These are phyloP conservation scores for Drosophila heteroneura DNA, from an alignment of 2,888 invertebrate species.

Conservation along the genomic window DNA sequence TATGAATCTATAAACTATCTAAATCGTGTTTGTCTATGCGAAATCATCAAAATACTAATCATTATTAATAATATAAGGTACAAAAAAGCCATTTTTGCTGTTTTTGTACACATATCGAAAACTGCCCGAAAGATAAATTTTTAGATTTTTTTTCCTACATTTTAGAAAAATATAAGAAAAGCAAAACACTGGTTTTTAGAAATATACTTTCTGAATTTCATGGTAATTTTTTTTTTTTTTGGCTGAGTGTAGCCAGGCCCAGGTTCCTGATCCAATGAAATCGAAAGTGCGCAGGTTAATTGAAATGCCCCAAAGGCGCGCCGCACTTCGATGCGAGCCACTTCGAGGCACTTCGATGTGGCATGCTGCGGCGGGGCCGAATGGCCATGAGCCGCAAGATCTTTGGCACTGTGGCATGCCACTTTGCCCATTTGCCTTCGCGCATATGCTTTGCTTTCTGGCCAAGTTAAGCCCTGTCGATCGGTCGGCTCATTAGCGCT, in stretches of 20 bases:
- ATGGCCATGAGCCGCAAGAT: constrained; percentile 55
- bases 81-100: background rate
- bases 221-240: background rate
- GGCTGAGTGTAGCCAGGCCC: constrained; percentile 4
- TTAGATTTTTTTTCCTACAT: background rate
- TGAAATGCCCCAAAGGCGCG: constrained; percentile 76
- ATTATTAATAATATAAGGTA: background rate
- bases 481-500: constrained; percentile 46
- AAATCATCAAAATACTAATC: background rate
- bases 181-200: background rate
- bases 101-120: background rate
- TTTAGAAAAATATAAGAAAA: background rate
- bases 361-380: constrained; percentile 36
- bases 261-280: constrained; percentile 61
- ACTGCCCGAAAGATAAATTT: background rate
- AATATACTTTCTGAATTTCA: background rate
- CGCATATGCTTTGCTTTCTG: constrained; percentile 13
- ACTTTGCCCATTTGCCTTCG: constrained; percentile 52
- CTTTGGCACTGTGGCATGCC: constrained; percentile 47
- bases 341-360: constrained; percentile 15
- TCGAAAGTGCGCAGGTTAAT: constrained; percentile 79
- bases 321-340: constrained; percentile 26
- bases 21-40: background rate
- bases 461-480: background rate
- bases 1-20: background rate